These are phyloP conservation scores for Cranoglanis bouderius DNA, from an alignment of 2,113 vertebrate species.

Conservation along the genomic window DNA sequence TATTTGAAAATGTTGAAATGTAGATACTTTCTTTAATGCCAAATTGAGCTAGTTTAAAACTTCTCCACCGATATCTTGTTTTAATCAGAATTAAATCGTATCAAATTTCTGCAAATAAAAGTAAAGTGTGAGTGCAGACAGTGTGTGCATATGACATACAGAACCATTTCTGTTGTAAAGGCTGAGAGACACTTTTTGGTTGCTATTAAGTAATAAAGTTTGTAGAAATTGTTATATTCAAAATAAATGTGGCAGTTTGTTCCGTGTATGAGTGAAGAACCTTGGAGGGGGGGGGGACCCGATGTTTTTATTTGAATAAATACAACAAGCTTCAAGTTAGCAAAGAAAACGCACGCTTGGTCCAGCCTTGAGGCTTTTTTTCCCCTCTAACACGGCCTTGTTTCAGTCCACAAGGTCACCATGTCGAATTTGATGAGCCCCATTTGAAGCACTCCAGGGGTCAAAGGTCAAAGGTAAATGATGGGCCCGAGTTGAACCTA, in stretches of 20 bases:
- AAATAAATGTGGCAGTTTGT: background rate
- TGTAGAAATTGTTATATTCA: background rate
- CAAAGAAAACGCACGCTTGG: background rate
- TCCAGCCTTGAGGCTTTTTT: background rate
- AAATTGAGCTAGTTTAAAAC: no score
- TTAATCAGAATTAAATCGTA: no score
- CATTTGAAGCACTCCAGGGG: conserved; percentile 39
- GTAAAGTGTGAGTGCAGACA: no score
- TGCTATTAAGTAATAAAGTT: background rate
- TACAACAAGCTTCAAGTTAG: background rate
- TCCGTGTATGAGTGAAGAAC: background rate
- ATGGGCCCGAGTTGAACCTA: conserved; percentile 58
- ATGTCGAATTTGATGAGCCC: conserved; percentile 37
- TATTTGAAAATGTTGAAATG: background rate
- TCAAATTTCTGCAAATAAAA: no score
- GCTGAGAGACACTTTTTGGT: background rate
- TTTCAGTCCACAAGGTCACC: conserved; percentile 10
- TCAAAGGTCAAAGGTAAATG: conserved; percentile 65
- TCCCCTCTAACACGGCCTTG: background rate
- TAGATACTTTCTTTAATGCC: background rate
- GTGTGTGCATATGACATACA: no score
- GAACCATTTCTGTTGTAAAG: no score
- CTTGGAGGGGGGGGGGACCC: background rate
- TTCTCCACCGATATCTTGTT: no score
- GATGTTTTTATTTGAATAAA: background rate